A percentile compares a stretch with the other conserved stretches of the same genome.
These are phyloP conservation scores for Cirrhinus mrigala DNA, from an alignment of 2,797 vertebrate species.

Conservation along the genomic window DNA sequence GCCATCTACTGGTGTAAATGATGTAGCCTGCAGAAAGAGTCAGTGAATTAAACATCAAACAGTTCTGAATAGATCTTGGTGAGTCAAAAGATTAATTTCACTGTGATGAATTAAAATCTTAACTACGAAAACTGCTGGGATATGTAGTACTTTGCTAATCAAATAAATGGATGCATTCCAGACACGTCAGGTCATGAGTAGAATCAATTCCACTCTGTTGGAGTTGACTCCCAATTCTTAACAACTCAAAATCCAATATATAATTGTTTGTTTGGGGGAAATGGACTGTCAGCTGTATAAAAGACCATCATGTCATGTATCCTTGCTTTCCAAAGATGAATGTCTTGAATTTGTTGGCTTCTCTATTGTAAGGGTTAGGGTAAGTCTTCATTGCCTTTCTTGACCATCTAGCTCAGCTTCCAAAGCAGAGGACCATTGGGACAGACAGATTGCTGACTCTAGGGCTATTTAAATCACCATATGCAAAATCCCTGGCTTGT, in stretches of 20 bases:
- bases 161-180: not conserved
- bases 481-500: conserved; percentile 66
- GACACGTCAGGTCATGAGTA: not conserved
- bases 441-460: conserved; percentile 70
- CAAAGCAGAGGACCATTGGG: conserved; percentile 60
- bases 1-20: not conserved
- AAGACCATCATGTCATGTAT: not conserved
- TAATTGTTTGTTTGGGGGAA: not conserved
- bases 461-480: conserved; percentile 66
- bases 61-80: not conserved
- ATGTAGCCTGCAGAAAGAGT: not conserved
- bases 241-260: not conserved
- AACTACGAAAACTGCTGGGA: not conserved
- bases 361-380: not conserved
- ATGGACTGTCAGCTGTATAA: not conserved
- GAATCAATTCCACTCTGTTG: not conserved
- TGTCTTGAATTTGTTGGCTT: not conserved
- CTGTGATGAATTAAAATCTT: not conserved
- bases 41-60: conserved; percentile 3
- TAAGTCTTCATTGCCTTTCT: conserved; percentile 6
- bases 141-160: not conserved
- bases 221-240: not conserved
- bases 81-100: not conserved
- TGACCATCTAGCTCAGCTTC: conserved; percentile 44
- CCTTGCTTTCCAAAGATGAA: not conserved